phyloP scores from a whole-genome alignment of 2,888 invertebrate genomes.

The Chrysopilus asiliformis region DNA sequence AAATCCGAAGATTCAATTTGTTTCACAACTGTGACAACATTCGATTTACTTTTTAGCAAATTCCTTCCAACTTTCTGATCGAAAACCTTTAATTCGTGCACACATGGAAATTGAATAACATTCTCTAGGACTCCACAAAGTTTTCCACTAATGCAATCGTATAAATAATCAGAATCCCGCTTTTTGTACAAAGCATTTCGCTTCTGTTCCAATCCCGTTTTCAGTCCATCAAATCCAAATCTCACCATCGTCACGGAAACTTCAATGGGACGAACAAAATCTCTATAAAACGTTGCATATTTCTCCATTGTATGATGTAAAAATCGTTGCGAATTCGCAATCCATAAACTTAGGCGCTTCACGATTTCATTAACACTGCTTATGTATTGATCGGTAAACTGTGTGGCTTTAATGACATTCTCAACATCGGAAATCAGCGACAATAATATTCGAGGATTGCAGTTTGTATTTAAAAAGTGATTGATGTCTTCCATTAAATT shows the following conservation, averaged over 20 bases:
- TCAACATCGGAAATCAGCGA: constrained; percentile 19
- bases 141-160: constrained; percentile 20
- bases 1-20: too few relatives aligned
- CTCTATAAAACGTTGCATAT: constrained; percentile 58
- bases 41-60: constrained; percentile 19
- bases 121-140: constrained; percentile 22
- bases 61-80: constrained; percentile 17
- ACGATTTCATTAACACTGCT: not conserved
- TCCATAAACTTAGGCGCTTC: constrained; percentile 29
- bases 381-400: too few relatives aligned
- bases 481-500: constrained; percentile 27
- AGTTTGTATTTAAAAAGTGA: constrained; percentile 30
- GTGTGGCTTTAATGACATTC: constrained; percentile 10
- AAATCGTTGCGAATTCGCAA: constrained; percentile 30
- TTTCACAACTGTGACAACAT: constrained; percentile 24
- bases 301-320: constrained; percentile 33
- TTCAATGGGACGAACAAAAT: constrained; percentile 59
- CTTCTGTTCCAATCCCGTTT: constrained; percentile 39
- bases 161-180: constrained; percentile 10
- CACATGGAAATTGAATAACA: constrained; percentile 27
- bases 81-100: constrained; percentile 21
- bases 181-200: constrained; percentile 10
- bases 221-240: constrained; percentile 46
- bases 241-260: constrained; percentile 52
- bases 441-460: constrained; percentile 23